These are phyloP conservation scores for Drosophila funebris DNA, from an alignment of 1,140 invertebrate genomes.

Conservation along the genomic window DNA sequence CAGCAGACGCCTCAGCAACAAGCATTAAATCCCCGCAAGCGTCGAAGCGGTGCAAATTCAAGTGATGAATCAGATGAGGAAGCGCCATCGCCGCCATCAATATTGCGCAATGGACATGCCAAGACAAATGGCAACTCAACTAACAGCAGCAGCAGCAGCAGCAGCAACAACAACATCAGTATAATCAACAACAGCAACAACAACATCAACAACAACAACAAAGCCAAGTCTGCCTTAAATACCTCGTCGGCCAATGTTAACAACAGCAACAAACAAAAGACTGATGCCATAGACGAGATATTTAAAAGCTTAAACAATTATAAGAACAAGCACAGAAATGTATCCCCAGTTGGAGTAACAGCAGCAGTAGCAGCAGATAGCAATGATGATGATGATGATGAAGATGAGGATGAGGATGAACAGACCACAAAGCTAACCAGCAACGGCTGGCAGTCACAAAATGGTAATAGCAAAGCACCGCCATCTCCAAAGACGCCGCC, in stretches of 20 bases:
- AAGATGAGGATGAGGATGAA: slow-evolving; percentile 1
- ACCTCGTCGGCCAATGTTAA: slow-evolving; percentile 57
- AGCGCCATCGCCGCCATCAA: neutral
- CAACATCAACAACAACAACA: slow-evolving; percentile 9
- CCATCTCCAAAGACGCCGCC: slow-evolving; percentile 77
- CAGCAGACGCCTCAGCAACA: slow-evolving; percentile 10
- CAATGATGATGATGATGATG: slow-evolving; percentile 21
- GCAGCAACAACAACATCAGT: slow-evolving; percentile 12
- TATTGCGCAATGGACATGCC: slow-evolving; percentile 46
- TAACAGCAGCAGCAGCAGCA: slow-evolving; percentile 16
- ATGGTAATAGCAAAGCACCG: slow-evolving; percentile 36
- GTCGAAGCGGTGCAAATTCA: slow-evolving; percentile 50
- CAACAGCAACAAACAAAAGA: slow-evolving; percentile 75
- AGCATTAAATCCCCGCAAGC: slow-evolving; percentile 59
- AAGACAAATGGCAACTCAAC: slow-evolving; percentile 46
- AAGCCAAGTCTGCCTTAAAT: slow-evolving; percentile 39
- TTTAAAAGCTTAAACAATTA: slow-evolving; percentile 71
- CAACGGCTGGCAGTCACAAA: slow-evolving; percentile 46
- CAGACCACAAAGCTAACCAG: slow-evolving; percentile 6
- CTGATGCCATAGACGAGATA: slow-evolving; percentile 80
- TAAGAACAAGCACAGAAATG: slow-evolving; percentile 49
- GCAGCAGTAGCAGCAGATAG: slow-evolving; percentile 15
- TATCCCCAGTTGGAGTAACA: slow-evolving; percentile 5
- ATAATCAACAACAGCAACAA: slow-evolving; percentile 17
- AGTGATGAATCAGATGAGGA: slow-evolving; percentile 56